These are phyloP conservation scores for Agrochola lota DNA, from an alignment of 2,888 invertebrate species.

Conservation along the genomic window DNA sequence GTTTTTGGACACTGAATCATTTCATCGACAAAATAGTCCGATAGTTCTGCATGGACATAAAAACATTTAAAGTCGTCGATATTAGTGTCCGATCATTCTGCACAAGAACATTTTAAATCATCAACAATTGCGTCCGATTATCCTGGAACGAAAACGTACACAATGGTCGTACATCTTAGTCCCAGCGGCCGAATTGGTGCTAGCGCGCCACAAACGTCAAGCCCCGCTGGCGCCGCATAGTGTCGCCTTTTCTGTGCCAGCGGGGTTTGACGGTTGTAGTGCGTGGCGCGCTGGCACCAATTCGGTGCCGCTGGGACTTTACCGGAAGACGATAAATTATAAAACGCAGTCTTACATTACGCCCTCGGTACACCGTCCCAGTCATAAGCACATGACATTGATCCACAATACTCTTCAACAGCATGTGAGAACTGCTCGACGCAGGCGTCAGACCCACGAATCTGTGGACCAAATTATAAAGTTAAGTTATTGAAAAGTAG, in stretches of 20 bases:
- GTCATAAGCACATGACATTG: conserved; percentile 93
- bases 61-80: neutral
- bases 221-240: no score
- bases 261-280: no score
- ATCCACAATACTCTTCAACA: conserved; percentile 94
- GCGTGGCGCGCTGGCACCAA: no score
- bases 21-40: neutral
- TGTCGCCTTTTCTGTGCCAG: no score
- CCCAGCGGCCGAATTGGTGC: no score
- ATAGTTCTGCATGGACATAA: neutral
- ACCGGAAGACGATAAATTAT: neutral
- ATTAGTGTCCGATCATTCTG: neutral
- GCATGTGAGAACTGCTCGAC: conserved; percentile 92
- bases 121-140: neutral
- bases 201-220: no score
- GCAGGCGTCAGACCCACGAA: conserved; percentile 91
- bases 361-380: conserved; percentile 92
- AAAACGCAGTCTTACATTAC: conserved; percentile 75
- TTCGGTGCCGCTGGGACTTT: no score
- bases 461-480: neutral
- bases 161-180: neutral
- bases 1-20: neutral
- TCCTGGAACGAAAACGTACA: neutral
- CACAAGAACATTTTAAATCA: neutral
- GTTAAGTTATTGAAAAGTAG: neutral